Evolutionary conservation across 2,888 invertebrate species (phyloP).

Genomic region (Neelides folsomi): DNA sequence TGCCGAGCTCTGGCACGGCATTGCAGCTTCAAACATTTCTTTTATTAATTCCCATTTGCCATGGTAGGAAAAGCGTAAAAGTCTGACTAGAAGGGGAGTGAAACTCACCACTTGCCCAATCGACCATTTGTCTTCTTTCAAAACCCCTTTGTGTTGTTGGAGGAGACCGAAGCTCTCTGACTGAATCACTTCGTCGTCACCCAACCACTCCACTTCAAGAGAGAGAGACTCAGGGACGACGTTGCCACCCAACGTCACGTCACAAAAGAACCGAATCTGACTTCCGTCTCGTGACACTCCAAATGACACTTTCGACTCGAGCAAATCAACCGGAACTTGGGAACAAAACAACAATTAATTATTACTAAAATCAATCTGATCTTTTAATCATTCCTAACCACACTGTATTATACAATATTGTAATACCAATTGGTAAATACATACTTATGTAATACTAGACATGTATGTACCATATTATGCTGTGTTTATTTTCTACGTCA

Average conservation of each 20-base stretch:
- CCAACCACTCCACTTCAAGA: conserved; percentile 34
- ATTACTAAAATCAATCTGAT: too few species aligned
- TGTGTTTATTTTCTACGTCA: too few species aligned
- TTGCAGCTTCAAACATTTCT: conserved; percentile 22
- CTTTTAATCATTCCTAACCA: too few species aligned
- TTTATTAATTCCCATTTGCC: neutral
- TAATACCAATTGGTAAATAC: too few species aligned
- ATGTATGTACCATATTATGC: too few species aligned
- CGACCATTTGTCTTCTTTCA: conserved; percentile 34
- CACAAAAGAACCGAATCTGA: conserved; percentile 33
- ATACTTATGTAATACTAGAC: too few species aligned
- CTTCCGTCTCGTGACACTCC: conserved; percentile 29
- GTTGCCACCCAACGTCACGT: conserved; percentile 32
- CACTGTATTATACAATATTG: too few species aligned
- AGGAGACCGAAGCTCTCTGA: conserved; percentile 33
- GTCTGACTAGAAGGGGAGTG: too few species aligned
- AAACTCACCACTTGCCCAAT: conserved; percentile 34
- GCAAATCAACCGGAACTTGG: conserved; percentile 33
- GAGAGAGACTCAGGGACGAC: conserved; percentile 33
- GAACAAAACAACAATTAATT: neutral
- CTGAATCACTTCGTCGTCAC: conserved; percentile 32
- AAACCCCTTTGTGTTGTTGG: conserved; percentile 32
- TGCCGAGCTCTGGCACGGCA: conserved; percentile 34
- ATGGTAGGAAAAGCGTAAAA: neutral
- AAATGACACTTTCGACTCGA: conserved; percentile 31